These are phyloP conservation scores for Lampropteryx suffumata DNA, from an alignment of 2,888 invertebrate genomes.

Conservation along the genomic window DNA sequence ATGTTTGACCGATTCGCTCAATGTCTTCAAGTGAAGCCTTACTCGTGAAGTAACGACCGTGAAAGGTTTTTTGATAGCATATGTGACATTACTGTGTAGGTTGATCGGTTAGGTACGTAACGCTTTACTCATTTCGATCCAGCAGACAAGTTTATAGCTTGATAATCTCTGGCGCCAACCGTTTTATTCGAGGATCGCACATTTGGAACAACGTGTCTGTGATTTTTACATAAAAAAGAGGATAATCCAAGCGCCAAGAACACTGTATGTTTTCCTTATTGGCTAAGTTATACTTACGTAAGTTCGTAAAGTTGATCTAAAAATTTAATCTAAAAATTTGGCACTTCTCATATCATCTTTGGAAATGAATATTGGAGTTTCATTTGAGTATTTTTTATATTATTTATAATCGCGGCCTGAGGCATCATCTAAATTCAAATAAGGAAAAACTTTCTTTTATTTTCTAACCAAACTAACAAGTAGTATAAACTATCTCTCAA, in stretches of 20 bases:
- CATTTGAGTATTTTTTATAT: too few species aligned
- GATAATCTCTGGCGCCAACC: constrained; percentile 14
- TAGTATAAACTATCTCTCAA: too few species aligned
- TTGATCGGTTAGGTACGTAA: background rate
- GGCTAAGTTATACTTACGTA: background rate
- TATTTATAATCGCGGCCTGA: too few species aligned
- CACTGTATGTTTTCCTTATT: constrained; percentile 1
- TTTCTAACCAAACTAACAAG: too few species aligned
- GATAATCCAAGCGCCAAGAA: background rate
- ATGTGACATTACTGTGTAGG: background rate
- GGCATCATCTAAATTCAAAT: too few species aligned
- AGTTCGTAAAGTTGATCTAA: background rate
- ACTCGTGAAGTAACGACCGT: constrained; percentile 2
- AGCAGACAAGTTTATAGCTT: constrained; percentile 20
- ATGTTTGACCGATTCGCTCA: background rate
- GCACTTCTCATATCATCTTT: background rate
- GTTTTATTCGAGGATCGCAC: constrained; percentile 4
- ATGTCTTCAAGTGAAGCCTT: constrained; percentile 8
- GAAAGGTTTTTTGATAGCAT: constrained; percentile 15
- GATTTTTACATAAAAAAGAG: background rate
- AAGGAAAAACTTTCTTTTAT: too few species aligned
- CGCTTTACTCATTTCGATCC: background rate
- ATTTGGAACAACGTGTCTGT: constrained; percentile 1
- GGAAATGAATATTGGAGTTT: too few species aligned
- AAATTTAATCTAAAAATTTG: constrained; percentile 1